Conservation (phyloP, 2,113 vertebrate genomes). For the Paratilapia polleni region DNA sequence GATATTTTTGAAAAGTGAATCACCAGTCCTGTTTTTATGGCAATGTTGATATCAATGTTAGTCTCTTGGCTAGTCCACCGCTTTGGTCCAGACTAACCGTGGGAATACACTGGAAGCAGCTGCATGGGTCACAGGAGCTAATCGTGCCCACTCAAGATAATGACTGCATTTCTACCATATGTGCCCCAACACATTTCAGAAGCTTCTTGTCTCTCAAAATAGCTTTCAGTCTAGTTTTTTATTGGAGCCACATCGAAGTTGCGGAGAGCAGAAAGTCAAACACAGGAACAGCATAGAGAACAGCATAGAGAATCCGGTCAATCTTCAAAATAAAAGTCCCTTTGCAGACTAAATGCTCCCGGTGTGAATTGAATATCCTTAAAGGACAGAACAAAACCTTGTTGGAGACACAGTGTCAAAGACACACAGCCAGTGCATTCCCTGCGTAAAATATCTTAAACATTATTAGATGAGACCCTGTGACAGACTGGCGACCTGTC, state of each 20-base stretch:
- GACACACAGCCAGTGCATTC: neutral
- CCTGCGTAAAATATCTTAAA: neutral
- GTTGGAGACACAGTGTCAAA: neutral
- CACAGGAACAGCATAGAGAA: neutral
- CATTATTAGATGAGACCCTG: neutral
- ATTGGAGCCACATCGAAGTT: neutral
- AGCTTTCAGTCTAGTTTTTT: neutral
- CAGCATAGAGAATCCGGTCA: neutral
- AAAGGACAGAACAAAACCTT: neutral
- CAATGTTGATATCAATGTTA: neutral
- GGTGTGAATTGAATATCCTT: neutral
- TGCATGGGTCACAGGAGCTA: neutral
- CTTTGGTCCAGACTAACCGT: neutral
- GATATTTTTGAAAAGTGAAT: neutral
- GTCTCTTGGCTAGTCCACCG: neutral
- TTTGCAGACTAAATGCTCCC: neutral
- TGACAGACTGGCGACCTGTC: no score
- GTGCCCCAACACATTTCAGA: neutral
- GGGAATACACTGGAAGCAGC: neutral
- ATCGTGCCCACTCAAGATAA: neutral
- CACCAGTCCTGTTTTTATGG: neutral
- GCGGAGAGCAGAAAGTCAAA: neutral
- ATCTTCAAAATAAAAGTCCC: neutral
- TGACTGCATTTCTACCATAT: neutral
- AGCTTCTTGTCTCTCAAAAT: slow-evolving; percentile 5